Conservation (phyloP, 1,140 invertebrate species). For the Heliconius congener region DNA sequence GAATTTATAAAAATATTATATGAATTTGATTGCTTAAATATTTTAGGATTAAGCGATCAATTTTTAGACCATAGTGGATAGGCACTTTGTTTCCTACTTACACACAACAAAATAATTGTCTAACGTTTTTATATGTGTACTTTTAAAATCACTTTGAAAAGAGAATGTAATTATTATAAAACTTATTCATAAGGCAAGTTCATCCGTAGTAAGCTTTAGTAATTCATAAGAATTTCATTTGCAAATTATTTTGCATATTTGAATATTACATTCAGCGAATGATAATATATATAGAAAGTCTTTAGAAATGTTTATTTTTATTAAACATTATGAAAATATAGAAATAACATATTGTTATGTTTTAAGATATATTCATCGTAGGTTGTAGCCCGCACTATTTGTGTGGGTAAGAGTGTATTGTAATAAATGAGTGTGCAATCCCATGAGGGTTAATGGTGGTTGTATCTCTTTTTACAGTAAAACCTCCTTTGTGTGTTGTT, state of each 20-base stretch:
- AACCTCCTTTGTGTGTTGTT: too few relatives aligned
- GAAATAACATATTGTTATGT: too few relatives aligned
- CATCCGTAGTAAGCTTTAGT: slow-evolving; percentile 23
- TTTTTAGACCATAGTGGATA: too few relatives aligned
- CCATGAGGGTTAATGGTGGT: too few relatives aligned
- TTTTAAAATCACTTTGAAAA: not conserved
- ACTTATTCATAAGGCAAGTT: slow-evolving; percentile 16
- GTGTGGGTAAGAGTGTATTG: too few relatives aligned
- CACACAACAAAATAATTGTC: too few relatives aligned
- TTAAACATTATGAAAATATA: not conserved
- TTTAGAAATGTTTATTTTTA: not conserved
- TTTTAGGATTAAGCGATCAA: too few relatives aligned
- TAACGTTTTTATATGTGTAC: not conserved
- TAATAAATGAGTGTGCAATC: too few relatives aligned
- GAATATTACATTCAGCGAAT: slow-evolving; percentile 4
- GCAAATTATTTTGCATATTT: slow-evolving; percentile 23
- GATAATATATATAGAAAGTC: not conserved
- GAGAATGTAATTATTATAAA: slow-evolving; percentile 15
- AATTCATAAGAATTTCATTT: slow-evolving; percentile 25
- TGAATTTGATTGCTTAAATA: not conserved
- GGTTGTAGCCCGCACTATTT: too few relatives aligned
- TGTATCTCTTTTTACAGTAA: too few relatives aligned
- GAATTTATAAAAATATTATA: not conserved
- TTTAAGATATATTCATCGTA: too few relatives aligned
- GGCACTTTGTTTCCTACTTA: too few relatives aligned